These are phyloP conservation scores for Mionectes macconnelli DNA, from an alignment of 2,113 vertebrate species.

Conservation along the genomic window DNA sequence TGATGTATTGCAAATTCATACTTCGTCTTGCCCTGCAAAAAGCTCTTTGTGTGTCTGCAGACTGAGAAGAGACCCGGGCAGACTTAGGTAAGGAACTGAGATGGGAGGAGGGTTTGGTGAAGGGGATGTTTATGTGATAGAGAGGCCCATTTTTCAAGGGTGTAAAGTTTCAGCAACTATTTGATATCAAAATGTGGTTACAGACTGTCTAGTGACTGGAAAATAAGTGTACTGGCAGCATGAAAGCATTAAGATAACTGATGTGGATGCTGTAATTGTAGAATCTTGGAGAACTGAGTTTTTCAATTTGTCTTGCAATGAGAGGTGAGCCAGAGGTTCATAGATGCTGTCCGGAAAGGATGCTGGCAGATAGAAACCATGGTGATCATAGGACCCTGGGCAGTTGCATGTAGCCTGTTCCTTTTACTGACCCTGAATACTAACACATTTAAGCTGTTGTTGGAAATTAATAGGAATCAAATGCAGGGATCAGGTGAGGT, in stretches of 20 bases:
- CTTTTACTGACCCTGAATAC: neutral
- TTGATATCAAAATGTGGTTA: neutral
- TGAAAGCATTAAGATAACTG: neutral
- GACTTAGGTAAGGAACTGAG: neutral
- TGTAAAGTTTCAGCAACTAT: neutral
- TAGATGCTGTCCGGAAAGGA: neutral
- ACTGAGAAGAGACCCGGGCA: neutral
- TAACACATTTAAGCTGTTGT: neutral
- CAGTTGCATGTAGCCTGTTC: fast-evolving
- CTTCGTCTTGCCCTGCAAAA: neutral
- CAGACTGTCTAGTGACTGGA: neutral
- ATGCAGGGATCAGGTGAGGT: neutral
- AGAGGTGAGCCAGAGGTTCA: neutral
- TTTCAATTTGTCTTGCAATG: neutral
- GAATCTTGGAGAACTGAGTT: neutral
- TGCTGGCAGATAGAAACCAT: neutral
- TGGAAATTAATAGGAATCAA: neutral
- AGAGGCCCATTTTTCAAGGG: neutral
- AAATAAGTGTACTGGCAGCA: neutral
- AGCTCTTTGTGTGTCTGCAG: neutral
- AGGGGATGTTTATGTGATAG: neutral
- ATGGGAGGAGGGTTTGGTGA: neutral
- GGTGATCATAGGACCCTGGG: neutral
- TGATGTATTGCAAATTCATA: neutral
- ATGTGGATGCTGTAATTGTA: neutral